Conservation (phyloP, 2,797 vertebrate genomes). For the Kryptopterus vitreolus region DNA sequence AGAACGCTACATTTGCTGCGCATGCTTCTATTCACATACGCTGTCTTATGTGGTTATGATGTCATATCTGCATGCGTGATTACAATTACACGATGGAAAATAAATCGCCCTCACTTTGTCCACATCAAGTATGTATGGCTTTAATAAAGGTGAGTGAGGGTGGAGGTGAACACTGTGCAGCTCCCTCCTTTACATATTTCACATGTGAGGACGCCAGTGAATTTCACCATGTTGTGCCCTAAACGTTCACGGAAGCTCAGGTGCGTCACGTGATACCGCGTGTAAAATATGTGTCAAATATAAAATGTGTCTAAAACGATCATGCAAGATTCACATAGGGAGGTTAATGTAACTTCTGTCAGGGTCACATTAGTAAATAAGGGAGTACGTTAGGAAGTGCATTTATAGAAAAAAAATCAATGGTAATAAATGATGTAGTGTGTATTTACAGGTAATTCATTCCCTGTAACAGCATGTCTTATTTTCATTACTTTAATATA, state of each 20-base stretch:
- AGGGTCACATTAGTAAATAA: neutral
- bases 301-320: neutral
- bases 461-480: neutral
- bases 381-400: neutral
- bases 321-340: neutral
- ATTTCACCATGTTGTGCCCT: neutral
- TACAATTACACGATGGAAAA: conserved; percentile 10
- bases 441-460: neutral
- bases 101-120: neutral
- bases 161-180: neutral
- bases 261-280: neutral
- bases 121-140: conserved; percentile 16
- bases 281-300: neutral
- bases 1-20: conserved; percentile 44
- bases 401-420: neutral
- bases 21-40: conserved; percentile 46
- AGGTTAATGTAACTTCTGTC: neutral
- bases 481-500: neutral
- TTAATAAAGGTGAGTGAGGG: neutral
- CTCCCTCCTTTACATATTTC: neutral
- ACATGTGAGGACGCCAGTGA: neutral
- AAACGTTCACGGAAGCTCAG: neutral
- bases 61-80: conserved; percentile 1
- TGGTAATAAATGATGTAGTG: too few relatives aligned
- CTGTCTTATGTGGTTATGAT: conserved; percentile 21